Conservation (phyloP, 2,113 vertebrate species). For the Thunnus thynnus region DNA sequence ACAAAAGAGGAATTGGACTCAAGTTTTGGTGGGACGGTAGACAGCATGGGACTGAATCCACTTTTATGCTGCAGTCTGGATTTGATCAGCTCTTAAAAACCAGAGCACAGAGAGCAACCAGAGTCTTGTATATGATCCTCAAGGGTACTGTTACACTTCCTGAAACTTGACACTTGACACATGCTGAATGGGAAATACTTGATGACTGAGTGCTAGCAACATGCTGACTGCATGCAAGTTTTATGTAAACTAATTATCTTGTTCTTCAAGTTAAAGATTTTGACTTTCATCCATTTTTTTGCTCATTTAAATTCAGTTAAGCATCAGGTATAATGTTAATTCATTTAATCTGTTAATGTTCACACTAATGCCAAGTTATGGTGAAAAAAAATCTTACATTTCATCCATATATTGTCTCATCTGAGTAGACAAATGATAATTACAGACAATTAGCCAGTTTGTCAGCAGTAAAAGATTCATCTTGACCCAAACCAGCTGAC, state of each 20-base stretch:
- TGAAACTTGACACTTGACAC: conserved; percentile 64
- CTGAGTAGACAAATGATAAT: background rate
- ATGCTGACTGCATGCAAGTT: conserved; percentile 29
- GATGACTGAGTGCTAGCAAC: conserved; percentile 31
- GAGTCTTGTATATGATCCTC: conserved; percentile 56
- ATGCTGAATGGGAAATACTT: conserved; percentile 45
- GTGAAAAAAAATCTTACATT: background rate
- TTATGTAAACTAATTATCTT: conserved; percentile 23
- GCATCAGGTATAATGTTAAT: background rate
- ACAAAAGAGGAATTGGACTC: conserved; percentile 25
- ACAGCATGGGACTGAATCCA: conserved; percentile 35
- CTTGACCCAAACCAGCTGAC: conserved; percentile 44
- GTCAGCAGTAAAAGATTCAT: conserved; percentile 19
- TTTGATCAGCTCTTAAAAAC: conserved; percentile 56
- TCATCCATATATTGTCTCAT: background rate
- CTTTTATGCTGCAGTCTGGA: conserved; percentile 51
- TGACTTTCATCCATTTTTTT: background rate
- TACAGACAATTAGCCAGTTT: conserved; percentile 29
- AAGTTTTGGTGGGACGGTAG: conserved; percentile 24
- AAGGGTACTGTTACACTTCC: conserved; percentile 57
- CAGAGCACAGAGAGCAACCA: conserved; percentile 38
- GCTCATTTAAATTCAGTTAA: background rate
- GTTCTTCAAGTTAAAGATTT: background rate
- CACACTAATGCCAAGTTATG: background rate
- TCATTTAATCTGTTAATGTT: background rate